These are phyloP conservation scores for Pangasianodon hypophthalmus DNA, from an alignment of 2,113 vertebrate genomes.

Conservation along the genomic window DNA sequence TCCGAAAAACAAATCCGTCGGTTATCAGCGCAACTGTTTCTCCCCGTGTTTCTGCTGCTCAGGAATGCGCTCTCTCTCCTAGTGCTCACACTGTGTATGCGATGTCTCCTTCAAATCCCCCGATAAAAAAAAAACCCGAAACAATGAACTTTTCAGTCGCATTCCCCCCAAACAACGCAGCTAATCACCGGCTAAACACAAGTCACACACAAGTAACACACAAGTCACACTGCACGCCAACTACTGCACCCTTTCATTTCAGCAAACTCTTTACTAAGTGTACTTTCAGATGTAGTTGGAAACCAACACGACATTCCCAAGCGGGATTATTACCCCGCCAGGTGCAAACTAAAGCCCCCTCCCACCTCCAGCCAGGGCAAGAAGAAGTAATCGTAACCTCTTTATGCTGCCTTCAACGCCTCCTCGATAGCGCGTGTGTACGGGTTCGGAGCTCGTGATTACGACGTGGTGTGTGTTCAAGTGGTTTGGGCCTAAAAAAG, in stretches of 20 bases:
- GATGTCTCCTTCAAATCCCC: conserved; percentile 69
- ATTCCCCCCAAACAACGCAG: conserved; percentile 37
- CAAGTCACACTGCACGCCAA: too few species aligned
- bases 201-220: background rate
- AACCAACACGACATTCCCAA: background rate
- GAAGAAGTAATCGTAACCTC: background rate
- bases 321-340: background rate
- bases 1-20: background rate
- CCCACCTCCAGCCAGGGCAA: background rate
- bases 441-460: too few species aligned
- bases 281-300: background rate
- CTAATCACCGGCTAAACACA: background rate
- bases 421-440: too few species aligned
- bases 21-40: background rate
- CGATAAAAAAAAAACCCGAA: conserved; percentile 67
- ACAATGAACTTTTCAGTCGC: conserved; percentile 71
- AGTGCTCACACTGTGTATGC: conserved; percentile 64
- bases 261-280: background rate
- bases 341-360: background rate
- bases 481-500: background rate
- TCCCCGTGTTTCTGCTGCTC: background rate
- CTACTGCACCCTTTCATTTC: background rate
- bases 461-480: too few species aligned
- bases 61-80: conserved; percentile 36
- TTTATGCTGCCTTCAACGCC: too few species aligned